Percentiles rank a stretch among this genome's conserved stretches.
These are phyloP conservation scores for Penaeus indicus DNA, from an alignment of 1,140 invertebrate species.

Conservation along the genomic window DNA sequence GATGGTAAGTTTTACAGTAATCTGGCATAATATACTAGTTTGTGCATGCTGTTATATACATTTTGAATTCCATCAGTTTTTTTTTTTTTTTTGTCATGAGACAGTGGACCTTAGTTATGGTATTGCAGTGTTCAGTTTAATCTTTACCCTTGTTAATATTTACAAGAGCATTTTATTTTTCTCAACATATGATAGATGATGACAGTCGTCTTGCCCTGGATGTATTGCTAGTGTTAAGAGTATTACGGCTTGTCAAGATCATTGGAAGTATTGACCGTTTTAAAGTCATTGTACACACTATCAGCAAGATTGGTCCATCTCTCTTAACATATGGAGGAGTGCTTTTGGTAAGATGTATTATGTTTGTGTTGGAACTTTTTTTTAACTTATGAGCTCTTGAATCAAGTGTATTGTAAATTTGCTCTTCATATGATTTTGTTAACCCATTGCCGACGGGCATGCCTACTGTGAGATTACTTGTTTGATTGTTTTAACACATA, in stretches of 20 bases:
- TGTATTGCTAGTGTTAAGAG: constrained; percentile 72
- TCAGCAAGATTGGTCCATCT: constrained; percentile 73
- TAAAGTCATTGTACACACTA: constrained; percentile 72
- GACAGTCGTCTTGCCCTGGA: constrained; percentile 71
- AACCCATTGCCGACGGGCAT: no score
- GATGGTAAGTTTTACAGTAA: constrained; percentile 65
- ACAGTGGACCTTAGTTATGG: no score
- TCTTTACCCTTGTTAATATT: not conserved
- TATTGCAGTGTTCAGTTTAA: no score
- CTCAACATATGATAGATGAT: constrained; percentile 65
- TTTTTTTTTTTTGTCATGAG: no score
- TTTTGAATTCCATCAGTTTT: no score
- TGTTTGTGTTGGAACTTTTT: no score
- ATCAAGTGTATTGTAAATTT: no score
- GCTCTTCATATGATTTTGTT: no score
- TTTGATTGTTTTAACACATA: no score
- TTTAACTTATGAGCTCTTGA: no score
- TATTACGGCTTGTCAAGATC: constrained; percentile 73
- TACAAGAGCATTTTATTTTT: not conserved
- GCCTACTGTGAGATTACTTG: no score
- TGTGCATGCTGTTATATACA: no score
- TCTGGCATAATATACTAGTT: not conserved
- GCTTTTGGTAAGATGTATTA: constrained; percentile 71
- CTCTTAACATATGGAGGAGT: constrained; percentile 73
- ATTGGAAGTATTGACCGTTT: constrained; percentile 73